A percentile compares a stretch with the other conserved stretches of the same genome.
phyloP scores from a whole-genome alignment of 2,888 invertebrate species.

The Siphlonurus alternatus region DNA sequence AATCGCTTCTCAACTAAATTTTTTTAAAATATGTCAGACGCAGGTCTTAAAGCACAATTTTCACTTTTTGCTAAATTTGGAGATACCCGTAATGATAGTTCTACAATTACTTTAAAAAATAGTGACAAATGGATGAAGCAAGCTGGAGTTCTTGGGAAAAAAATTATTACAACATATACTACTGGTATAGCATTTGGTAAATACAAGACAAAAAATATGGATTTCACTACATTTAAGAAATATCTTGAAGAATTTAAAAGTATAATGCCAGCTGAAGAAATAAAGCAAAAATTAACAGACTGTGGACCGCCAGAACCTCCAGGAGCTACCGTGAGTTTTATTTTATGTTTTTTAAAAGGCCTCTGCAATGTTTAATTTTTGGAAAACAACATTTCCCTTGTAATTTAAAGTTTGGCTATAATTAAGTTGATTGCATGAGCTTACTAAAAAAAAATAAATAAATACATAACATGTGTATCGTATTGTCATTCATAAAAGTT shows the following conservation, averaged over 20 bases:
- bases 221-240: too few species aligned
- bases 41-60: conserved; percentile 15
- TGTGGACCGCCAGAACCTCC: conserved; percentile 24
- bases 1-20: too few species aligned
- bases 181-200: conserved; percentile 31
- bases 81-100: conserved; percentile 26
- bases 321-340: conserved; percentile 19
- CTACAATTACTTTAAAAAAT: conserved; percentile 25
- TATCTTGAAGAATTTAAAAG: too few species aligned
- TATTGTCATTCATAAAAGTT: too few species aligned
- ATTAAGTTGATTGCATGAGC: too few species aligned
- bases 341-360: too few species aligned
- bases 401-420: too few species aligned
- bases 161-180: conserved; percentile 28
- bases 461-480: too few species aligned
- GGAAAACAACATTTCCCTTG: too few species aligned
- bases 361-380: too few species aligned
- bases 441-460: too few species aligned
- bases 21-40: too few species aligned
- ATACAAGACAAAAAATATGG: conserved; percentile 22
- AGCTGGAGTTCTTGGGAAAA: conserved; percentile 29
- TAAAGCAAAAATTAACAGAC: conserved; percentile 23
- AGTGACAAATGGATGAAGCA: conserved; percentile 33
- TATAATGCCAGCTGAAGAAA: conserved; percentile 23
- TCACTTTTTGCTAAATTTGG: conserved; percentile 27